A percentile compares a stretch with the other conserved stretches of the same genome.
Conservation (phyloP, 2,113 vertebrate species). For the Megaptera novaeangliae region DNA sequence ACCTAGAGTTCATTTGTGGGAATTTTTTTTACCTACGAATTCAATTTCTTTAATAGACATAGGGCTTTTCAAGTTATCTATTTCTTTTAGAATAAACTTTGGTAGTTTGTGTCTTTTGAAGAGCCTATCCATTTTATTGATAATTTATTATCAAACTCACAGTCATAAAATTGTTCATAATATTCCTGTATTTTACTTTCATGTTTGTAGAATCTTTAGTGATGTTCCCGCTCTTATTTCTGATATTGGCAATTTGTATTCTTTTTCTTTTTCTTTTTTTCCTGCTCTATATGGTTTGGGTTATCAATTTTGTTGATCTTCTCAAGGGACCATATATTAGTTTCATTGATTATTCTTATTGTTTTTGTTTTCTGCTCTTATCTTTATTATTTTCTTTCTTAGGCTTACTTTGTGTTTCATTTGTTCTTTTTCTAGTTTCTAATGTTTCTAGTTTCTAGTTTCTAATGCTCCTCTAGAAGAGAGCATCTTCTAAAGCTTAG, state of each 20-base stretch:
- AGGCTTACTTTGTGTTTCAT: not conserved
- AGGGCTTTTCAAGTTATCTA: not conserved
- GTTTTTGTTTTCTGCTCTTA: not conserved
- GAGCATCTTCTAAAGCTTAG: not conserved
- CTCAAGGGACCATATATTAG: not conserved
- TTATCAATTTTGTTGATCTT: not conserved
- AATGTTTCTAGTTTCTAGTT: not conserved
- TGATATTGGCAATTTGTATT: not conserved
- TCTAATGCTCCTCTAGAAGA: not conserved
- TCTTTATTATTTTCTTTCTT: not conserved
- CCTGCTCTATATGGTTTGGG: not conserved
- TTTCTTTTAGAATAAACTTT: constrained; percentile 23
- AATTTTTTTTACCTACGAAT: not conserved
- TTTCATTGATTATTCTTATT: not conserved
- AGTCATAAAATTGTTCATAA: not conserved
- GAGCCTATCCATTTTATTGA: not conserved
- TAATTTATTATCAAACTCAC: not conserved
- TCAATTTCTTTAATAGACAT: not conserved
- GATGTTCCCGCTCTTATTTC: not conserved
- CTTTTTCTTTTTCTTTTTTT: not conserved
- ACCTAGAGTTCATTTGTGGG: not conserved
- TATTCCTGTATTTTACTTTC: not conserved
- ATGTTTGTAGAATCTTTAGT: not conserved
- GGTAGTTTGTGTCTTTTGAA: not conserved
- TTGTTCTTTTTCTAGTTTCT: not conserved